Percentiles rank a stretch among this genome's conserved stretches.
Conservation (phyloP, 92 coral and sea anemone genomes). For the Meandrina meandrites region DNA sequence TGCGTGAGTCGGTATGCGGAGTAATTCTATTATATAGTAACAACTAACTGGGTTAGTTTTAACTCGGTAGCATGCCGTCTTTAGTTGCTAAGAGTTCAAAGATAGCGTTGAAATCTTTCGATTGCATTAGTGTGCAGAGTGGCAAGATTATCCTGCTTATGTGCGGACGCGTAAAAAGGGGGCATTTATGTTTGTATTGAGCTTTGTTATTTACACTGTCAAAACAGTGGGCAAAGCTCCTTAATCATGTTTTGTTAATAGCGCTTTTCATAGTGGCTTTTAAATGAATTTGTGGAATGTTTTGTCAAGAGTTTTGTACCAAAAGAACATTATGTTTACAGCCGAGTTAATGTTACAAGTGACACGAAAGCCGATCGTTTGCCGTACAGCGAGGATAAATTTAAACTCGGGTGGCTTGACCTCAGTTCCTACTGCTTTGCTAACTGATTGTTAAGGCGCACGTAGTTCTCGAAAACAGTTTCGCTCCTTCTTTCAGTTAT, state of each 20-base stretch:
- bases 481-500: background rate
- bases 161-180: constrained; percentile 28
- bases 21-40: constrained; percentile 21
- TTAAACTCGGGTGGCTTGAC: constrained; percentile 3
- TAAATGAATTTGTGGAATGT: constrained; percentile 29
- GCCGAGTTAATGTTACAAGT: constrained; percentile 1
- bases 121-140: background rate
- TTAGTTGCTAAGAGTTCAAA: background rate
- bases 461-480: background rate
- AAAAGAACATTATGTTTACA: constrained; percentile 20
- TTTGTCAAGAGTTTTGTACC: constrained; percentile 20
- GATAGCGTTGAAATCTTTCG: background rate
- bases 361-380: constrained; percentile 23
- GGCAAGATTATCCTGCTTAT: constrained; percentile 8
- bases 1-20: constrained; percentile 30
- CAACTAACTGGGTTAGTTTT: background rate
- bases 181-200: constrained; percentile 38
- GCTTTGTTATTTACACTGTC: constrained; percentile 33
- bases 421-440: background rate
- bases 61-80: background rate
- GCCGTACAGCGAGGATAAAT: background rate
- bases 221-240: constrained; percentile 23
- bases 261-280: constrained; percentile 33
- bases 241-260: constrained; percentile 45
- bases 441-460: background rate